A percentile compares a stretch with the other conserved stretches of the same genome.
Conservation (phyloP, 1,140 invertebrate genomes). For the Rhopalosiphum maidis region DNA sequence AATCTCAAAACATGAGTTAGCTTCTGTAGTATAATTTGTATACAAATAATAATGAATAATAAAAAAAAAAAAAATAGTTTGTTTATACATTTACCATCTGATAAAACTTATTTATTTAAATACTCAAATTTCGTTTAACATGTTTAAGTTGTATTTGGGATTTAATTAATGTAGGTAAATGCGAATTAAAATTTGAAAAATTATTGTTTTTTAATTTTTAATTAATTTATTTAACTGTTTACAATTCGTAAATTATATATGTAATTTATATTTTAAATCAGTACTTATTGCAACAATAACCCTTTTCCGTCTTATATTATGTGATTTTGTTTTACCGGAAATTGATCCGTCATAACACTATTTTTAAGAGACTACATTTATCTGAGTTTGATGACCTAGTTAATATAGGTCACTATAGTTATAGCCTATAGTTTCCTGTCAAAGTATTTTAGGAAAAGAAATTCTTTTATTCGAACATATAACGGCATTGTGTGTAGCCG, state of each 20-base stretch:
- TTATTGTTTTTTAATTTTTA: too few species aligned
- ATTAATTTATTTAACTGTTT: background rate
- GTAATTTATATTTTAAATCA: background rate
- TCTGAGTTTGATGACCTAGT: slow-evolving; percentile 40
- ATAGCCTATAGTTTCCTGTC: slow-evolving; percentile 13
- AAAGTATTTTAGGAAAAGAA: slow-evolving; percentile 8
- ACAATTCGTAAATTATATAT: background rate
- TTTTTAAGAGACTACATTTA: background rate
- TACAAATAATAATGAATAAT: background rate
- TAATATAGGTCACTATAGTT: slow-evolving; percentile 25
- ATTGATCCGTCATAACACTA: background rate
- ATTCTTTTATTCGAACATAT: slow-evolving; percentile 46
- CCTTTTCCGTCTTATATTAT: background rate
- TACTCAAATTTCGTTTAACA: background rate
- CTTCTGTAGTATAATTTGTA: background rate
- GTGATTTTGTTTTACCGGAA: background rate
- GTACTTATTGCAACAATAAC: background rate
- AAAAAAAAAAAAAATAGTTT: background rate
- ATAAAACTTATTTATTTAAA: background rate
- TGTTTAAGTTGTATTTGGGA: too few species aligned
- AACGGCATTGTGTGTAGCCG: slow-evolving; percentile 49
- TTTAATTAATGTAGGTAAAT: too few species aligned
- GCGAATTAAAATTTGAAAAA: too few species aligned
- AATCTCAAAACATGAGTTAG: background rate
- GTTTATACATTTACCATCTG: background rate